These are phyloP conservation scores for Rhingia rostrata DNA, from an alignment of 2,888 invertebrate genomes.

Conservation along the genomic window DNA sequence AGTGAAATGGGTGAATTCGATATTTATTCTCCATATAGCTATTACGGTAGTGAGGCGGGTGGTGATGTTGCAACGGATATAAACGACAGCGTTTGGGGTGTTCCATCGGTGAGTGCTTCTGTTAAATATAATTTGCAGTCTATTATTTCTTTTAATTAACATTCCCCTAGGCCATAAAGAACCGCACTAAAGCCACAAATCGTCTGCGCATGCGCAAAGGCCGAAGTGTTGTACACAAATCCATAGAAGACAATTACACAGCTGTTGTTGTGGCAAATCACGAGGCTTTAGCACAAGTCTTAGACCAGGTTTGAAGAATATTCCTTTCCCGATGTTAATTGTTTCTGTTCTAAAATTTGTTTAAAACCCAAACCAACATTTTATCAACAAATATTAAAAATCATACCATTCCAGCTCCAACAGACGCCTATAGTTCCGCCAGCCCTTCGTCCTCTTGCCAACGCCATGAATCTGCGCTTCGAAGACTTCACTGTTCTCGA, in stretches of 20 bases:
- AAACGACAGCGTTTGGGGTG: conserved; percentile 82
- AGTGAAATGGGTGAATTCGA: conserved; percentile 92
- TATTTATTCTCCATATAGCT: conserved; percentile 92
- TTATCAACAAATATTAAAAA: no score
- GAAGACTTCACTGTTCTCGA: conserved; percentile 88
- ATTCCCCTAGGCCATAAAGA: conserved; percentile 78
- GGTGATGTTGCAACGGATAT: conserved; percentile 82
- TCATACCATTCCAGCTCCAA: conserved; percentile 84
- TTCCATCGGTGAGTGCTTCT: conserved; percentile 79
- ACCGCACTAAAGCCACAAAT: conserved; percentile 83
- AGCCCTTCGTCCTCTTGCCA: conserved; percentile 88
- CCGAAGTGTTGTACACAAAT: conserved; percentile 92
- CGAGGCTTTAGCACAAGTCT: conserved; percentile 93
- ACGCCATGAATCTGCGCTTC: conserved; percentile 89
- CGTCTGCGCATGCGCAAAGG: conserved; percentile 90
- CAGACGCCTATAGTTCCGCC: conserved; percentile 88
- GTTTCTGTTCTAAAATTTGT: conserved; percentile 33
- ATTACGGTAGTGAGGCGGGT: conserved; percentile 86
- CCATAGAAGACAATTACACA: conserved; percentile 94
- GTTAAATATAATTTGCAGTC: not conserved
- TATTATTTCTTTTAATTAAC: not conserved
- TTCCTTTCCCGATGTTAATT: not conserved
- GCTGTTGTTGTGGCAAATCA: conserved; percentile 95
- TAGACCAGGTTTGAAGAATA: conserved; percentile 89
- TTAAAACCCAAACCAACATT: no score